Evolutionary conservation across 2,797 vertebrate species (phyloP).

Genomic region (Margarornis squamiger): DNA sequence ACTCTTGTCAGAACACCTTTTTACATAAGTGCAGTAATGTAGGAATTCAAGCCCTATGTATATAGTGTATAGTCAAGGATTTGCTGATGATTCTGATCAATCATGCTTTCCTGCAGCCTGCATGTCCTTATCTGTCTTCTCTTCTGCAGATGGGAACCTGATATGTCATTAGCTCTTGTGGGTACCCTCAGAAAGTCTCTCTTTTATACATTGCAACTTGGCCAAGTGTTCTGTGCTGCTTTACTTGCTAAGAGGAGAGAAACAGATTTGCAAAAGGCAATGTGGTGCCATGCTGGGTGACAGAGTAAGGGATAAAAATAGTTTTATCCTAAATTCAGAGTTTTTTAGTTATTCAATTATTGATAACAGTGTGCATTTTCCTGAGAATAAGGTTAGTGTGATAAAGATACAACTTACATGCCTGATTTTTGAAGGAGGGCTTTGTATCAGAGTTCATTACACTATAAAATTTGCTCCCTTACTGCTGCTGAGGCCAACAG

Average conservation of each 20-base stretch:
- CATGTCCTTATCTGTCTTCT: neutral
- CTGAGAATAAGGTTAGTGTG: neutral
- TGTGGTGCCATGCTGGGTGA: neutral
- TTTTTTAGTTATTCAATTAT: neutral
- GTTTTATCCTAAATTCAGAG: neutral
- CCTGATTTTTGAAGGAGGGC: neutral
- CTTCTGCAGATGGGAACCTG: neutral
- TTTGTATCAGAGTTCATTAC: neutral
- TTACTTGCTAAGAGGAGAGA: neutral
- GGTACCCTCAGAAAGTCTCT: neutral
- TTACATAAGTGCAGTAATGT: fast-evolving
- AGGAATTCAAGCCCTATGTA: neutral
- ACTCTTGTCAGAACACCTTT: neutral
- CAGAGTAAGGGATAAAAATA: neutral
- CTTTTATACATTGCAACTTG: fast-evolving
- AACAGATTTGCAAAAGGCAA: neutral
- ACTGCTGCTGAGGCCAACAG: neutral
- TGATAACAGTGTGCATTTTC: neutral
- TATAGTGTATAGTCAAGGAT: neutral
- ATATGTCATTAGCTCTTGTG: neutral
- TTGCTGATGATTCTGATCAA: neutral
- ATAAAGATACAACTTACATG: neutral
- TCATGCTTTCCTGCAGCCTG: neutral
- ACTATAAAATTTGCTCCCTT: neutral
- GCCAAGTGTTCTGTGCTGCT: neutral